Conservation (phyloP, 2,797 vertebrate species). For the Danio choprae region DNA sequence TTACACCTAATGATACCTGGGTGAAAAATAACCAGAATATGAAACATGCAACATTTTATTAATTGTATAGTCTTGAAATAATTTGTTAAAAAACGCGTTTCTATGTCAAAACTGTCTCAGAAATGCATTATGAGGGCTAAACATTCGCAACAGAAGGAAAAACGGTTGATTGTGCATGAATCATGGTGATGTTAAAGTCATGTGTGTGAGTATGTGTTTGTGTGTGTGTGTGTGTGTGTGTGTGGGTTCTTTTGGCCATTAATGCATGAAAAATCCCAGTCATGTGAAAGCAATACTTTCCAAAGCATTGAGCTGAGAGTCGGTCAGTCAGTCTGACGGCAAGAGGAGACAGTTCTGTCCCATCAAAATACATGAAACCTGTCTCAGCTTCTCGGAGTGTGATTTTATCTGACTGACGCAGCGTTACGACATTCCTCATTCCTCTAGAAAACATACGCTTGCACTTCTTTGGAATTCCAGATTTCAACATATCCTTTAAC, state of each 20-base stretch:
- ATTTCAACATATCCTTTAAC: not conserved
- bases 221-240: not conserved
- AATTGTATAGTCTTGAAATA: too few relatives aligned
- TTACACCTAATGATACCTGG: too few relatives aligned
- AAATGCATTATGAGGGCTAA: too few relatives aligned
- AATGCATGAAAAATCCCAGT: slow-evolving; percentile 11
- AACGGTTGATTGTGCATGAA: slow-evolving; percentile 1
- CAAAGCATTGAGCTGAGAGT: slow-evolving; percentile 5
- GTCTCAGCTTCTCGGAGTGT: not conserved
- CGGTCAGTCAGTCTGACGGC: not conserved
- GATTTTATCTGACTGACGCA: not conserved
- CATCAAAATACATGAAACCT: not conserved
- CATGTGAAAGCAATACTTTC: slow-evolving; percentile 26
- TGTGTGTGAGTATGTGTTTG: not conserved
- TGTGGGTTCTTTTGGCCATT: not conserved
- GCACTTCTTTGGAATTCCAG: not conserved
- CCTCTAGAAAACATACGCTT: slow-evolving; percentile 39
- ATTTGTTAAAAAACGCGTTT: too few relatives aligned
- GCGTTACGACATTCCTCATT: slow-evolving; percentile 6
- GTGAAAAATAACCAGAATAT: too few relatives aligned
- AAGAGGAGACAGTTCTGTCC: slow-evolving; percentile 4
- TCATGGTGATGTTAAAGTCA: not conserved
- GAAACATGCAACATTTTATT: too few relatives aligned
- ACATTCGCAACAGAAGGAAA: not conserved
- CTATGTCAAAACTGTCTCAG: too few relatives aligned